phyloP scores from a whole-genome alignment of 2,797 vertebrate genomes.

The Mormyrus proboscirostris region DNA sequence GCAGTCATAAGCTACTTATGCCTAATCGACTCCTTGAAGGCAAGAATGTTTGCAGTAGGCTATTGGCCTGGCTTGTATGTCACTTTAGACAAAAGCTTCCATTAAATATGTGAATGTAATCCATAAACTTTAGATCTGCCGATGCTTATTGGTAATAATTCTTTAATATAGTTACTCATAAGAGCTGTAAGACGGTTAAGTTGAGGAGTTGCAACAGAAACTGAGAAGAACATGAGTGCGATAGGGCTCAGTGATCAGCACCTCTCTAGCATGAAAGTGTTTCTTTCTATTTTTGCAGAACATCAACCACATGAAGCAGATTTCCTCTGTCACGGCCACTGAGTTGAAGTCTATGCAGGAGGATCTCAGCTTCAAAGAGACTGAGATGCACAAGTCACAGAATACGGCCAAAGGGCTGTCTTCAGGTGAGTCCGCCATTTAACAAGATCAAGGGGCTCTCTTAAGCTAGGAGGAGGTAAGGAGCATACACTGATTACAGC shows the following conservation, averaged over 20 bases:
- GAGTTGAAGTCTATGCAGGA: constrained; percentile 92
- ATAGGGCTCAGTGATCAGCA: not conserved
- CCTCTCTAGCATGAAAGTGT: not conserved
- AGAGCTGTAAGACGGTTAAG: not conserved
- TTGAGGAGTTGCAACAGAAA: not conserved
- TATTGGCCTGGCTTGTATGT: not conserved
- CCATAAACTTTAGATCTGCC: not conserved
- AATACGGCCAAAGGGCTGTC: constrained; percentile 80
- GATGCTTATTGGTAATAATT: not conserved
- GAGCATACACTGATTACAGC: not conserved
- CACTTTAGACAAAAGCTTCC: not conserved
- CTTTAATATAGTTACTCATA: not conserved
- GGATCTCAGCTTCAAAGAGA: constrained; percentile 88
- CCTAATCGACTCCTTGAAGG: not conserved
- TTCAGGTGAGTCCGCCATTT: constrained; percentile 57
- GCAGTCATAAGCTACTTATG: not conserved
- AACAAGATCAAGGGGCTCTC: not conserved
- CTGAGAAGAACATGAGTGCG: not conserved
- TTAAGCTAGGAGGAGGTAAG: not conserved
- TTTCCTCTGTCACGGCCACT: constrained; percentile 79
- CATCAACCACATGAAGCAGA: constrained; percentile 75
- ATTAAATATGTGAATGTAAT: not conserved
- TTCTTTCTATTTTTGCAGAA: constrained; percentile 60
- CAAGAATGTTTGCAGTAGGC: not conserved
- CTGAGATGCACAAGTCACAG: constrained; percentile 89